phyloP scores from a whole-genome alignment of 2,888 invertebrate species.

The Protodeltote pygarga region DNA sequence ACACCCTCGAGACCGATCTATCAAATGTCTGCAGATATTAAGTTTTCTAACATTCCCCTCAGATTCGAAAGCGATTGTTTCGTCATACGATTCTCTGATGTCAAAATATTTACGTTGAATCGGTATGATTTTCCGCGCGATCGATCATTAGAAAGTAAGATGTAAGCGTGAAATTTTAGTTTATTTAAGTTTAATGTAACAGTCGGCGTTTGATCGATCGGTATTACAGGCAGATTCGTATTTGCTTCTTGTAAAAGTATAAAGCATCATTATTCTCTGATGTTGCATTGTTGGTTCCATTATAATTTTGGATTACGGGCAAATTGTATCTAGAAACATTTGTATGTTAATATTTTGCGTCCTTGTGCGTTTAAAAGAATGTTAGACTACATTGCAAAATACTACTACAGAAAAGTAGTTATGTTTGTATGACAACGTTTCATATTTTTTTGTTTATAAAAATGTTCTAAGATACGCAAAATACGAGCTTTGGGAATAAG shows the following conservation, averaged over 20 bases:
- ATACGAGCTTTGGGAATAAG: no score
- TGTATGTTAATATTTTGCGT: no score
- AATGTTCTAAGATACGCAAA: no score
- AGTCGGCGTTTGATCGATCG: constrained; percentile 49
- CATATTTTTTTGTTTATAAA: no score
- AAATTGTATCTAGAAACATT: no score
- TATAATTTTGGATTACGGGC: constrained; percentile 5
- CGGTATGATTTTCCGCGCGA: constrained; percentile 78
- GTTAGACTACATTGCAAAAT: no score
- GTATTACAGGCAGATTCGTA: constrained; percentile 42
- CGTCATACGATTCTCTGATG: constrained; percentile 79
- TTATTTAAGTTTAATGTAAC: constrained; percentile 71
- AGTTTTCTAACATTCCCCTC: constrained; percentile 72
- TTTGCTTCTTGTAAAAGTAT: constrained; percentile 35
- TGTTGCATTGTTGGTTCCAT: constrained; percentile 16
- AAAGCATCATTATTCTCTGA: constrained; percentile 23
- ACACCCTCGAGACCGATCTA: constrained; percentile 80
- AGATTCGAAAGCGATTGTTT: constrained; percentile 80
- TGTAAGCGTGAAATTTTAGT: constrained; percentile 77
- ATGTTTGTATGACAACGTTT: no score
- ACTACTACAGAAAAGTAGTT: no score
- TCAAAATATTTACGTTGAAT: constrained; percentile 84
- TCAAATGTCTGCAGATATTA: constrained; percentile 77
- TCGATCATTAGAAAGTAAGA: constrained; percentile 80
- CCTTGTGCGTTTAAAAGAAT: no score